phyloP scores from a whole-genome alignment of 2,113 vertebrate species.

The Poeciliopsis prolifica region DNA sequence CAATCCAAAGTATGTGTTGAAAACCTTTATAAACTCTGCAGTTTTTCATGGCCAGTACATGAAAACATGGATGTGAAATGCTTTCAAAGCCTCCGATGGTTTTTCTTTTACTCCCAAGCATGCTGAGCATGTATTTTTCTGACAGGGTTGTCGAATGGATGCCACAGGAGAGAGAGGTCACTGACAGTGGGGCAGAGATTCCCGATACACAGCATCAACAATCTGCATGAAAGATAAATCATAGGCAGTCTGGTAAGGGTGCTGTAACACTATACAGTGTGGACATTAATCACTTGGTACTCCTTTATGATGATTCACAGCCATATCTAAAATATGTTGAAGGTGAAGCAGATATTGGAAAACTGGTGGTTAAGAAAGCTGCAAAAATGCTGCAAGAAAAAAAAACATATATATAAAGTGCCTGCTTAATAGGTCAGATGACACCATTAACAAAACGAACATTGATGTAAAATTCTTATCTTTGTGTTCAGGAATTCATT shows the following conservation, averaged over 20 bases:
- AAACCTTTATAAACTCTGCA: slow-evolving; percentile 1
- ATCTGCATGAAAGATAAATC: slow-evolving; percentile 48
- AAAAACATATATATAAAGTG: no score
- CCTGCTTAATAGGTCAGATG: no score
- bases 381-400: no score
- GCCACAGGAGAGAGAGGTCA: slow-evolving; percentile 57
- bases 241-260: slow-evolving; percentile 33
- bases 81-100: slow-evolving; percentile 26
- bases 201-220: slow-evolving; percentile 44
- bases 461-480: background rate
- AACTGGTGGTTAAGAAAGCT: no score
- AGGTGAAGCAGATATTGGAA: no score
- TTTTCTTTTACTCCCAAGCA: slow-evolving; percentile 25
- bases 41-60: slow-evolving; percentile 25
- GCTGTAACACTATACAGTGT: background rate
- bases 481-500: background rate
- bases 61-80: slow-evolving; percentile 29
- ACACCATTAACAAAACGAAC: background rate
- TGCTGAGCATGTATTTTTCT: slow-evolving; percentile 32
- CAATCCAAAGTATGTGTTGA: background rate
- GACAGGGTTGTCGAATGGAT: slow-evolving; percentile 37
- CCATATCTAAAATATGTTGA: background rate
- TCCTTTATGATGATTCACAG: background rate
- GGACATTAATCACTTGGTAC: slow-evolving; percentile 20
- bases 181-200: slow-evolving; percentile 55